Conservation (phyloP, 2,888 invertebrate genomes). For the Brachyopa scutellaris region DNA sequence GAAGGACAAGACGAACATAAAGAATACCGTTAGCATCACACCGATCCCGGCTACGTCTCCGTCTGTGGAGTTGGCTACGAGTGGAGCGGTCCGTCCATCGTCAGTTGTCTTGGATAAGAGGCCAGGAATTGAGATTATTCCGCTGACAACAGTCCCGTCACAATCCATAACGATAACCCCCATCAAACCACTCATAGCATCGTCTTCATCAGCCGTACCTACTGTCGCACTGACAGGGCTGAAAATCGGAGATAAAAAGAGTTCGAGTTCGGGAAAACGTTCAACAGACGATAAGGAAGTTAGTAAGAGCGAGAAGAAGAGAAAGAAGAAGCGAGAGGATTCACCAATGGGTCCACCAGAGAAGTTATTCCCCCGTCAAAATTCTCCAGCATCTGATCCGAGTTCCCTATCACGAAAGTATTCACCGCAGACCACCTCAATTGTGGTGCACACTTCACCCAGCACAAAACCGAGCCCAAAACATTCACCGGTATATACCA, state of each 20-base stretch:
- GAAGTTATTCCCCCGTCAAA: slow-evolving; percentile 88
- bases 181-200: slow-evolving; percentile 81
- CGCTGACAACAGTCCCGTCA: slow-evolving; percentile 84
- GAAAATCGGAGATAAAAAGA: slow-evolving; percentile 81
- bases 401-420: slow-evolving; percentile 86
- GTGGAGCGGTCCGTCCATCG: slow-evolving; percentile 14
- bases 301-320: slow-evolving; percentile 86
- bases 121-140: slow-evolving; percentile 93
- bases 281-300: slow-evolving; percentile 79
- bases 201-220: slow-evolving; percentile 15
- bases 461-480: slow-evolving; percentile 85
- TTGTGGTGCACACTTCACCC: slow-evolving; percentile 72
- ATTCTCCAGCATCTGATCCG: slow-evolving; percentile 82
- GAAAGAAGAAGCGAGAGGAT: slow-evolving; percentile 89
- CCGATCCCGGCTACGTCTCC: slow-evolving; percentile 75
- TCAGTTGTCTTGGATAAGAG: slow-evolving; percentile 84
- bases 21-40: slow-evolving; percentile 80
- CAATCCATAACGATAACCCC: slow-evolving; percentile 92
- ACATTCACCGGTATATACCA: slow-evolving; percentile 88
- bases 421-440: slow-evolving; percentile 85
- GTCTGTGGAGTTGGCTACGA: slow-evolving; percentile 78
- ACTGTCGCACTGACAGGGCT: slow-evolving; percentile 22
- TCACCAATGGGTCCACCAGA: slow-evolving; percentile 86
- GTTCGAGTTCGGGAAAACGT: slow-evolving; percentile 78
- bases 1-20: slow-evolving; percentile 80